Conservation (phyloP, 2,797 vertebrate genomes). For the Poeciliopsis infans region DNA sequence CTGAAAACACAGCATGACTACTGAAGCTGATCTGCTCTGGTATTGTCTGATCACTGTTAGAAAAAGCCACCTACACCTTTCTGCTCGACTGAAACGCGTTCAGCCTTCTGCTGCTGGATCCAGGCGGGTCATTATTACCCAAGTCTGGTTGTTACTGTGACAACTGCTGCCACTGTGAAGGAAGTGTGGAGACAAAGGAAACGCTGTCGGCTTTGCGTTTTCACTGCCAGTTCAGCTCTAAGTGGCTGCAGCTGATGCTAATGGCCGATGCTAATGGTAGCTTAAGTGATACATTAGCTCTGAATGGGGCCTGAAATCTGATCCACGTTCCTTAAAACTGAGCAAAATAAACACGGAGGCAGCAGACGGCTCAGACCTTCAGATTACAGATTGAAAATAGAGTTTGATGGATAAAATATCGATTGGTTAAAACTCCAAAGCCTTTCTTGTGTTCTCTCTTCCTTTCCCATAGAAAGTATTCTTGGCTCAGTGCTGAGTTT, state of each 20-base stretch:
- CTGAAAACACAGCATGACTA: conserved; percentile 3
- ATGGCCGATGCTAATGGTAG: conserved; percentile 39
- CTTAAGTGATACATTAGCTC: conserved; percentile 46
- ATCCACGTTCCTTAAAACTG: conserved; percentile 28
- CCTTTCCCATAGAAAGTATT: not conserved
- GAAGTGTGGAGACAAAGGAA: conserved; percentile 8
- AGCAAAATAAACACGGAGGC: conserved; percentile 16
- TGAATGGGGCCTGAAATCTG: conserved; percentile 46
- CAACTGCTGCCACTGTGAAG: conserved; percentile 46
- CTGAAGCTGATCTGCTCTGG: not conserved
- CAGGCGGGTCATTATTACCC: conserved; percentile 35
- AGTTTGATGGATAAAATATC: not conserved
- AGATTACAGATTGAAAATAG: not conserved
- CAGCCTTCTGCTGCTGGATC: conserved; percentile 19
- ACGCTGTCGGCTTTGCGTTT: not conserved
- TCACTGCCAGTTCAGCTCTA: conserved; percentile 4
- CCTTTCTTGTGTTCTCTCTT: not conserved
- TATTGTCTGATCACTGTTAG: conserved; percentile 19
- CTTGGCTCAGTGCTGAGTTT: not conserved
- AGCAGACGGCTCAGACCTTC: not conserved
- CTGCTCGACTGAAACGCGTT: conserved; percentile 17
- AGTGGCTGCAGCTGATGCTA: conserved; percentile 29
- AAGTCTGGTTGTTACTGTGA: conserved; percentile 53
- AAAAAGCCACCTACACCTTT: conserved; percentile 24
- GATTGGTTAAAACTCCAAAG: not conserved